Conservation (phyloP, 2,888 invertebrate species). For the Oscheius myriophilus region DNA sequence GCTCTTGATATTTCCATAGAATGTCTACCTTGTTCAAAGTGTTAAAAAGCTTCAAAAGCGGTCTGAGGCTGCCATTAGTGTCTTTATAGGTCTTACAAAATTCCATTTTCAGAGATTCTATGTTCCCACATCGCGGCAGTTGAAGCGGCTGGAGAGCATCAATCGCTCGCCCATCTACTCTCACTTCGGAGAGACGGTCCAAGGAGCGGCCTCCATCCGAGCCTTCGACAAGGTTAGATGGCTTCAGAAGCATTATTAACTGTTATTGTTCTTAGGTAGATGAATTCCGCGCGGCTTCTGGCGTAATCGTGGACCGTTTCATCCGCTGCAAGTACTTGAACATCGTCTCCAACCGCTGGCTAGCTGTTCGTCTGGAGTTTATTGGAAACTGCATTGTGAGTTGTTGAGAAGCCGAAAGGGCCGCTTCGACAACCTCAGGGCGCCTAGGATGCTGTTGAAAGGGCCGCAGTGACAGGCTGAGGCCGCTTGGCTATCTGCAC, state of each 20-base stretch:
- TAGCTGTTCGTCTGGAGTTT: conserved; percentile 92
- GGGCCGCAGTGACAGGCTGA: too few species aligned
- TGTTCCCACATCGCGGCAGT: conserved; percentile 89
- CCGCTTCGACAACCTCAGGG: too few species aligned
- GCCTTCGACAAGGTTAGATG: conserved; percentile 59
- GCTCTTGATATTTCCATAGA: too few species aligned
- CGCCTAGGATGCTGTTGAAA: too few species aligned
- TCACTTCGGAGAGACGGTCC: conserved; percentile 68
- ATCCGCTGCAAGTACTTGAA: conserved; percentile 59
- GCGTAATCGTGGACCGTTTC: conserved; percentile 38
- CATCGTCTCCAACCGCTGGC: conserved; percentile 77
- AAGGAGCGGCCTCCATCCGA: conserved; percentile 74
- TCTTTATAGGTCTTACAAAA: too few species aligned
- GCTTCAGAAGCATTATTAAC: background rate
- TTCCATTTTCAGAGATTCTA: conserved; percentile 84
- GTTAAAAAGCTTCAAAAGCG: too few species aligned
- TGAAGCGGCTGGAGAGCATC: conserved; percentile 65
- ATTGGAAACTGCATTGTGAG: conserved; percentile 90
- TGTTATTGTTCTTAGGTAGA: conserved; percentile 3
- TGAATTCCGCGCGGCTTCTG: conserved; percentile 14
- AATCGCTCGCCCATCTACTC: conserved; percentile 68
- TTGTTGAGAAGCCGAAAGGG: too few species aligned
- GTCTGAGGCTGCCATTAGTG: too few species aligned
- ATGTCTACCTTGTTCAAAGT: too few species aligned
- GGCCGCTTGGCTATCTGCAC: too few species aligned